Percentiles rank a stretch among this genome's conserved stretches.
Evolutionary conservation across 2,888 invertebrate genomes (phyloP).

Genomic region (Pseudolycoriella hygida): DNA sequence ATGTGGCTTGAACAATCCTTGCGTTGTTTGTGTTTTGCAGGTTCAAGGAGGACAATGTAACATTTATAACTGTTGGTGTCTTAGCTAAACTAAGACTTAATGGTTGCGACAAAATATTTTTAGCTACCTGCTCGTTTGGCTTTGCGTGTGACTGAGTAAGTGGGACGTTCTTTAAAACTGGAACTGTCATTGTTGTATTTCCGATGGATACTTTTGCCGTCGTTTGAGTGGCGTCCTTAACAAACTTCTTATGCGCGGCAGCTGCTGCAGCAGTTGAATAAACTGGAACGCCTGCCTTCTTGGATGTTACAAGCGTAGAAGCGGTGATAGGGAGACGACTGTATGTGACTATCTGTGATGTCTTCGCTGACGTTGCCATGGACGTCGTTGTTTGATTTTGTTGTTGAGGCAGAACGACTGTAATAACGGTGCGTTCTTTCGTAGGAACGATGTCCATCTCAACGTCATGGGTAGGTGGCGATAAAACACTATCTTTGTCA

Average conservation of each 20-base stretch:
- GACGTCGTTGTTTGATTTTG: neutral
- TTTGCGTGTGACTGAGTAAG: conserved; percentile 12
- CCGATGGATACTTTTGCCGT: conserved; percentile 32
- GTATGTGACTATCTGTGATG: conserved; percentile 3
- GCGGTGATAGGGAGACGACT: neutral
- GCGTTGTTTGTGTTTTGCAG: conserved; percentile 23
- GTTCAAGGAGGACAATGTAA: conserved; percentile 24
- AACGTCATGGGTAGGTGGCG: neutral
- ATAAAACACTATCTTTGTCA: conserved; percentile 11
- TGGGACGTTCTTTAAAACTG: conserved; percentile 19
- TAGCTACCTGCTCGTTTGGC: conserved; percentile 6
- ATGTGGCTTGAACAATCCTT: conserved; percentile 26
- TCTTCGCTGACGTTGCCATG: neutral
- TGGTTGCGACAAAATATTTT: conserved; percentile 16
- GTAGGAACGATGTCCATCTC: neutral
- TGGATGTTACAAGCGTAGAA: conserved; percentile 9
- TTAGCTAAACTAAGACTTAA: conserved; percentile 20
- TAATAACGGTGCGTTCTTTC: conserved; percentile 1
- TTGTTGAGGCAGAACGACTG: neutral
- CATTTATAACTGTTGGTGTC: conserved; percentile 17
- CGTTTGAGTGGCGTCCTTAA: conserved; percentile 38
- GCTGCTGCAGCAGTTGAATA: conserved; percentile 22
- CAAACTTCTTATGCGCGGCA: conserved; percentile 31
- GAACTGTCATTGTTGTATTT: conserved; percentile 29
- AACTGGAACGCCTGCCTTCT: conserved; percentile 1